Conservation (phyloP, 1,140 invertebrate species). For the Probaryconus sp. region DNA sequence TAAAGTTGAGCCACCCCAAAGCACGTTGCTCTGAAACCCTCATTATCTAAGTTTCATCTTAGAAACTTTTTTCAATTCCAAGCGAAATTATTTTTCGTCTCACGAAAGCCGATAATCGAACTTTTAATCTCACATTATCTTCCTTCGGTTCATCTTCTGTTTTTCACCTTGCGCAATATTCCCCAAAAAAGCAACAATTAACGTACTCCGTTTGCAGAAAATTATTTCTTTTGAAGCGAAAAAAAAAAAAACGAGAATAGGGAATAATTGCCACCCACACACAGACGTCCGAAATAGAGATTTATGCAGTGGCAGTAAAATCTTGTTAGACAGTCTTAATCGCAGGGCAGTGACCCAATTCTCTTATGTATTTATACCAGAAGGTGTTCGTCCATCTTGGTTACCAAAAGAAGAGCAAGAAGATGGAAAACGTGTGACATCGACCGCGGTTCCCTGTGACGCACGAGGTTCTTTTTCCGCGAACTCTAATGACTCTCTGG, state of each 20-base stretch:
- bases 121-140: no score
- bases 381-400: slow-evolving; percentile 67
- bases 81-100: neutral
- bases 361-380: slow-evolving; percentile 74
- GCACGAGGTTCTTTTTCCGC: slow-evolving; percentile 57
- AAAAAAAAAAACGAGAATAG: no score
- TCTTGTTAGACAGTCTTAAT: slow-evolving; percentile 42
- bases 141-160: no score
- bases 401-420: slow-evolving; percentile 44
- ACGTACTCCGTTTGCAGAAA: slow-evolving; percentile 8
- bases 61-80: slow-evolving; percentile 6
- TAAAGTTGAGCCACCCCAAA: slow-evolving; percentile 56
- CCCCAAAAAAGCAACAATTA: no score
- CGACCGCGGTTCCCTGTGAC: slow-evolving; percentile 64
- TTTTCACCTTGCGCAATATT: no score
- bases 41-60: slow-evolving; percentile 31
- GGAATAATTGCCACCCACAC: no score
- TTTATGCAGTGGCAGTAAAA: slow-evolving; percentile 42
- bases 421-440: slow-evolving; percentile 35
- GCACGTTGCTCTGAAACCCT: slow-evolving; percentile 16
- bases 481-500: slow-evolving; percentile 69
- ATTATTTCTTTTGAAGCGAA: neutral
- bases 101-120: no score
- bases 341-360: slow-evolving; percentile 73
- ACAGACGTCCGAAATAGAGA: slow-evolving; percentile 35